Percentiles rank a stretch among this genome's conserved stretches.
Evolutionary conservation across 2,113 vertebrate genomes (phyloP).

Genomic region (Phrynosoma platyrhinos): DNA sequence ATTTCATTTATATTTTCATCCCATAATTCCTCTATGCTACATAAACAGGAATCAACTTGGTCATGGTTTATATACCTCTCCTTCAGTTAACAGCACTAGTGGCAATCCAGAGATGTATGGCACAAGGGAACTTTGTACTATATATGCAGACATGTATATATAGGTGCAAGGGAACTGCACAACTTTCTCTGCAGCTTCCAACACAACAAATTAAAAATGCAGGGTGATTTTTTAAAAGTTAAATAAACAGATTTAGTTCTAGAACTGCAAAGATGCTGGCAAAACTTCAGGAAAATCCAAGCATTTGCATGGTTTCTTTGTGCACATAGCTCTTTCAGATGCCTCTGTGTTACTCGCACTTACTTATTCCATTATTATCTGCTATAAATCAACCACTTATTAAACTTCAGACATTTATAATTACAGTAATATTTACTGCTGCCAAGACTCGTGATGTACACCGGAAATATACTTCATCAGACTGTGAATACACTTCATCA

Average conservation of each 20-base stretch:
- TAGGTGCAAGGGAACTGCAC: background rate
- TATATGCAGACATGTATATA: background rate
- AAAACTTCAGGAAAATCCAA: background rate
- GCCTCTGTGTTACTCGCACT: background rate
- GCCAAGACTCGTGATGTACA: background rate
- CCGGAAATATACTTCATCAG: background rate
- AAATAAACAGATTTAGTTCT: background rate
- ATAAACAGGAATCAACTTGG: background rate
- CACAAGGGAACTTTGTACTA: background rate
- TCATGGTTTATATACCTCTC: background rate
- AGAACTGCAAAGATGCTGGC: background rate
- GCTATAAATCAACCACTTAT: constrained; percentile 4
- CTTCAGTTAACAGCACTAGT: background rate
- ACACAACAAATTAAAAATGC: background rate
- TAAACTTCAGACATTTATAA: background rate
- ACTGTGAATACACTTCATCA: background rate
- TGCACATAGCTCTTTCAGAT: background rate
- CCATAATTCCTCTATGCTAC: background rate
- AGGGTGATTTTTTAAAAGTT: background rate
- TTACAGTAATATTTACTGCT: constrained; percentile 12
- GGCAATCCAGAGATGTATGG: background rate
- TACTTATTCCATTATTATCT: background rate
- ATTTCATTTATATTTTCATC: constrained; percentile 4
- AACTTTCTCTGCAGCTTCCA: background rate
- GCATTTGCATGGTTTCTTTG: too few species aligned